Evolutionary conservation across 2,888 invertebrate genomes (phyloP).

Genomic region (Ennomos fuscantarius): DNA sequence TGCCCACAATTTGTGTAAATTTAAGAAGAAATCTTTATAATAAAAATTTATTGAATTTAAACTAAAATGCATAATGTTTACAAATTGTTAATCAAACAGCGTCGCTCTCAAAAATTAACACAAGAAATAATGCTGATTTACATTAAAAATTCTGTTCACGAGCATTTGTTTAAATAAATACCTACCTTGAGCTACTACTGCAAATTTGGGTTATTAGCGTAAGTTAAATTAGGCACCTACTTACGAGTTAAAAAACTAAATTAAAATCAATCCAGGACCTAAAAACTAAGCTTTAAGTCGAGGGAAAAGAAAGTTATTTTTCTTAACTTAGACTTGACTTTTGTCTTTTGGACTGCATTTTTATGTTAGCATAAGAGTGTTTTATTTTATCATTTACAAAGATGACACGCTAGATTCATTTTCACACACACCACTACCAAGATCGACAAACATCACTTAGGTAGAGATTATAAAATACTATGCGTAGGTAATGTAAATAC

Average conservation of each 20-base stretch:
- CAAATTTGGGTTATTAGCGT: constrained; percentile 1
- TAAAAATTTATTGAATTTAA: no score
- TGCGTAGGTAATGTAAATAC: constrained; percentile 37
- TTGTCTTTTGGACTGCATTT: no score
- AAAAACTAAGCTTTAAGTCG: no score
- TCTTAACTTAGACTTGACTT: no score
- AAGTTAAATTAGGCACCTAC: constrained; percentile 11
- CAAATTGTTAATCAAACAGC: constrained; percentile 18
- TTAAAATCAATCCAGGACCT: no score
- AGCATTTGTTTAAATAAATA: constrained; percentile 12
- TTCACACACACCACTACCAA: constrained; percentile 30
- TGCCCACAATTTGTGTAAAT: no score
- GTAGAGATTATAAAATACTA: no score
- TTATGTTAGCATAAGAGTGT: not conserved
- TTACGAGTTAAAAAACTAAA: not conserved
- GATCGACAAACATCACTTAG: constrained; percentile 35
- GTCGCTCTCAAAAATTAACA: constrained; percentile 15
- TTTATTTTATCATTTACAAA: constrained; percentile 21
- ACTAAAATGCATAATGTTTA: constrained; percentile 2
- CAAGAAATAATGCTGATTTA: constrained; percentile 16
- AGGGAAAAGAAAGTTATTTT: no score
- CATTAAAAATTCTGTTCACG: constrained; percentile 21
- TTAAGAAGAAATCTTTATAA: no score
- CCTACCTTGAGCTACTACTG: not conserved
- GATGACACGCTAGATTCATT: constrained; percentile 14